Evolutionary conservation across 2,888 invertebrate genomes (phyloP).

Genomic region (Smittia sp.): DNA sequence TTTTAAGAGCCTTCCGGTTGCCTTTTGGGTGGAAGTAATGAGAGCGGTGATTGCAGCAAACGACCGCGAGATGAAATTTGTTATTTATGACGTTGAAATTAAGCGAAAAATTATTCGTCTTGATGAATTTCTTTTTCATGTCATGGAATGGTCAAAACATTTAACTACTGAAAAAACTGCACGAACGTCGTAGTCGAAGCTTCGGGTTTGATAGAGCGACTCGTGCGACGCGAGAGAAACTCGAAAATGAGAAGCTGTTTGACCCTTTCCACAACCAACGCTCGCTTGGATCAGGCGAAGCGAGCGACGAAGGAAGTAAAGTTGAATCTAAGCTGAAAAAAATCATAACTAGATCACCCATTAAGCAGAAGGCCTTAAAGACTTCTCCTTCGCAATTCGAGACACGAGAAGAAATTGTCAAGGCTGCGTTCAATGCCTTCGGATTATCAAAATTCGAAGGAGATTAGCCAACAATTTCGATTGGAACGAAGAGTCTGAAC

Average conservation of each 20-base stretch:
- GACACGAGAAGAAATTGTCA: background rate
- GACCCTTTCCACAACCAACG: constrained; percentile 2
- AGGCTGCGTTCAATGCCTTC: background rate
- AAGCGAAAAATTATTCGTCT: background rate
- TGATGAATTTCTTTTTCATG: background rate
- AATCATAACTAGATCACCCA: constrained; percentile 10
- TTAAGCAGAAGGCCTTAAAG: constrained; percentile 20
- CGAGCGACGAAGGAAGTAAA: constrained; percentile 8
- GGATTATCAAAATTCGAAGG: background rate
- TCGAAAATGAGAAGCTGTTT: background rate
- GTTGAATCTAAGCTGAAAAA: background rate
- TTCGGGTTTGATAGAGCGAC: background rate
- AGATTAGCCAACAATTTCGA: background rate
- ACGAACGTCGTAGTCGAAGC: background rate
- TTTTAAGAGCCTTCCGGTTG: constrained; percentile 16
- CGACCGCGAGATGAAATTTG: background rate
- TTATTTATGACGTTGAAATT: background rate
- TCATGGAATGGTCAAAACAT: constrained; percentile 14
- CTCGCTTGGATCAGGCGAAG: background rate
- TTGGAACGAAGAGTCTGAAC: background rate
- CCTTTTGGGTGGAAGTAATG: constrained; percentile 5
- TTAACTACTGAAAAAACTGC: background rate
- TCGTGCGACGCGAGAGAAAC: background rate
- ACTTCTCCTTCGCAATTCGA: background rate
- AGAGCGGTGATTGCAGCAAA: constrained; percentile 15